These are phyloP conservation scores for Bembecia ichneumoniformis DNA, from an alignment of 2,888 invertebrate genomes.

Conservation along the genomic window DNA sequence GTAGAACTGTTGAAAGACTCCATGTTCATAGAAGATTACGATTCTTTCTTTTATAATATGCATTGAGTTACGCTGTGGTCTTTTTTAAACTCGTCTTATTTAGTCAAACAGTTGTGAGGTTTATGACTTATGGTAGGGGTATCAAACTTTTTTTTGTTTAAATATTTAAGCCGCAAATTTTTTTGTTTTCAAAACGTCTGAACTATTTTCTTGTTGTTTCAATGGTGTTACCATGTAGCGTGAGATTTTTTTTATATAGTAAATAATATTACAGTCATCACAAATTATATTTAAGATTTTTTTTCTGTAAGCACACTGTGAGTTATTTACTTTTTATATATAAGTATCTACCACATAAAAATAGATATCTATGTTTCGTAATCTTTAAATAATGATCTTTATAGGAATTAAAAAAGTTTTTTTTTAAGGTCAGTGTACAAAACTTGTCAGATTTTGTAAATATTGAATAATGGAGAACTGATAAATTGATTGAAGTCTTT, in stretches of 20 bases:
- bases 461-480: slow-evolving; percentile 45
- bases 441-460: slow-evolving; percentile 22
- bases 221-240: slow-evolving; percentile 17
- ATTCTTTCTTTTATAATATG: too few species aligned
- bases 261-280: background rate
- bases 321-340: background rate
- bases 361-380: background rate
- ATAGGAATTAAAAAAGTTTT: background rate
- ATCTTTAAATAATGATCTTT: background rate
- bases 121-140: too few species aligned
- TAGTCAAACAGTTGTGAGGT: too few species aligned
- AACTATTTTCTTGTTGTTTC: background rate
- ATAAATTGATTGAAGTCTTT: slow-evolving; percentile 60
- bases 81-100: too few species aligned
- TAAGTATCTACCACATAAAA: background rate
- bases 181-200: background rate
- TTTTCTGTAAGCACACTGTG: background rate
- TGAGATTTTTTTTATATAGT: slow-evolving; percentile 7
- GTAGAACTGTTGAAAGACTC: too few species aligned
- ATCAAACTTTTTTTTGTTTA: background rate
- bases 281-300: background rate
- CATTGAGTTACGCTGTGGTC: too few species aligned
- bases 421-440: slow-evolving; percentile 8
- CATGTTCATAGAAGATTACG: too few species aligned
- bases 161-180: background rate